Evolutionary conservation across 2,888 invertebrate genomes (phyloP).

Genomic region (Drosophila paucipuncta): DNA sequence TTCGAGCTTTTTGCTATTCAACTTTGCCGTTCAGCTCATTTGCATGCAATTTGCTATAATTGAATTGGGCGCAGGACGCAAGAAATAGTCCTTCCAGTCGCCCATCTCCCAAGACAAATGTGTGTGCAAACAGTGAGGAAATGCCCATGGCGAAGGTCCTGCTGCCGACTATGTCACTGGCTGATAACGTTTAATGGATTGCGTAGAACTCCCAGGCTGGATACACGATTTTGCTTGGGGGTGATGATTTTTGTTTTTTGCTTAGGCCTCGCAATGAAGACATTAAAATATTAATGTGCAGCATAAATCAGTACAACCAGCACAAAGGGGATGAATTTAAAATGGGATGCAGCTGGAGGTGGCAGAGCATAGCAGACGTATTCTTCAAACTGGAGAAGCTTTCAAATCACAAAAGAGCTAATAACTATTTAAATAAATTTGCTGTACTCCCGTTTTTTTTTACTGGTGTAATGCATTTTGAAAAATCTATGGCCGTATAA

Average conservation of each 20-base stretch:
- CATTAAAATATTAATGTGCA: constrained; percentile 80
- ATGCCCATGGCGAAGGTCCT: constrained; percentile 20
- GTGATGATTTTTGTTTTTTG: constrained; percentile 39
- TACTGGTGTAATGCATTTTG: neutral
- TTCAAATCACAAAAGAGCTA: neutral
- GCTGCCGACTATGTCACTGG: constrained; percentile 64
- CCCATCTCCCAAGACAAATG: constrained; percentile 51
- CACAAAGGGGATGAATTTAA: neutral
- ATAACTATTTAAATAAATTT: neutral
- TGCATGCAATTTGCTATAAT: constrained; percentile 75
- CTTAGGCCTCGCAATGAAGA: constrained; percentile 70
- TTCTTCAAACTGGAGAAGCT: constrained; percentile 4
- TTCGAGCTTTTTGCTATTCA: constrained; percentile 58
- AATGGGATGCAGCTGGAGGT: constrained; percentile 1
- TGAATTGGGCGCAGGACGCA: constrained; percentile 63
- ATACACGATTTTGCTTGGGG: constrained; percentile 21
- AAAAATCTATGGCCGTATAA: neutral
- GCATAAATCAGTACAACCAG: constrained; percentile 71
- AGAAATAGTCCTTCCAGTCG: constrained; percentile 28
- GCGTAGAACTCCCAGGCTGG: constrained; percentile 45
- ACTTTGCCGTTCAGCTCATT: constrained; percentile 64
- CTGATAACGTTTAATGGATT: constrained; percentile 78
- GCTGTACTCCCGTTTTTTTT: too few relatives aligned
- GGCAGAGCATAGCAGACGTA: constrained; percentile 7
- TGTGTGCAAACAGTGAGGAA: constrained; percentile 36